Evolutionary conservation across 2,888 invertebrate species (phyloP).

Genomic region (Pyrrhosoma nymphula): DNA sequence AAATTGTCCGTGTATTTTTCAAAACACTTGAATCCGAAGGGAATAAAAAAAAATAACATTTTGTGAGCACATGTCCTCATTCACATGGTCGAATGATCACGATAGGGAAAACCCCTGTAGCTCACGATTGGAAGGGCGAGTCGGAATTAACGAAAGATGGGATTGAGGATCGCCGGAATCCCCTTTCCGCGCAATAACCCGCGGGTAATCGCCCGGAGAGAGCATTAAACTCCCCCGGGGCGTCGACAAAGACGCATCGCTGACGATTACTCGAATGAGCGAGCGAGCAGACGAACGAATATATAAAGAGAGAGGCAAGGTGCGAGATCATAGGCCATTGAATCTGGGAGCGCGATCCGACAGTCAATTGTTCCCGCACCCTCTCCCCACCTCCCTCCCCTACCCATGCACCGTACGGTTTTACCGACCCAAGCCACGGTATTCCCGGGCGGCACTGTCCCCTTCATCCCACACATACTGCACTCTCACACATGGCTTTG

Average conservation of each 20-base stretch:
- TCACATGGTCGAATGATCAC: too few species aligned
- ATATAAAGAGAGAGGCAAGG: neutral
- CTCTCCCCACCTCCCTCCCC: neutral
- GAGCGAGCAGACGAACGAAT: neutral
- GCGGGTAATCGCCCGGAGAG: neutral
- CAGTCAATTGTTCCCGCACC: neutral
- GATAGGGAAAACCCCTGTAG: too few species aligned
- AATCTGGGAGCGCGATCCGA: slow-evolving; percentile 1
- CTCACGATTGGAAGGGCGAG: neutral
- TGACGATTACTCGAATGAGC: slow-evolving; percentile 14
- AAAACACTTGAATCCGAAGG: too few species aligned
- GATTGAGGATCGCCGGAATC: neutral
- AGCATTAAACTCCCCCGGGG: neutral
- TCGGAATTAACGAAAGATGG: neutral
- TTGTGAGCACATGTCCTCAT: too few species aligned
- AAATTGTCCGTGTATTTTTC: too few species aligned
- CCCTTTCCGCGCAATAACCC: slow-evolving; percentile 14
- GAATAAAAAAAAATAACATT: too few species aligned
- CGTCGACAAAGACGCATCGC: slow-evolving; percentile 21
- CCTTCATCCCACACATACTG: neutral
- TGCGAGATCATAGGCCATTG: slow-evolving; percentile 29
- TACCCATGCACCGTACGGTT: neutral
- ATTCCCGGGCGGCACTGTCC: neutral
- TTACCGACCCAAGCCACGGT: neutral
- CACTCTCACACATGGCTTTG: neutral